phyloP scores from a whole-genome alignment of 2,797 vertebrate genomes.

The Anguilla pacifica region DNA sequence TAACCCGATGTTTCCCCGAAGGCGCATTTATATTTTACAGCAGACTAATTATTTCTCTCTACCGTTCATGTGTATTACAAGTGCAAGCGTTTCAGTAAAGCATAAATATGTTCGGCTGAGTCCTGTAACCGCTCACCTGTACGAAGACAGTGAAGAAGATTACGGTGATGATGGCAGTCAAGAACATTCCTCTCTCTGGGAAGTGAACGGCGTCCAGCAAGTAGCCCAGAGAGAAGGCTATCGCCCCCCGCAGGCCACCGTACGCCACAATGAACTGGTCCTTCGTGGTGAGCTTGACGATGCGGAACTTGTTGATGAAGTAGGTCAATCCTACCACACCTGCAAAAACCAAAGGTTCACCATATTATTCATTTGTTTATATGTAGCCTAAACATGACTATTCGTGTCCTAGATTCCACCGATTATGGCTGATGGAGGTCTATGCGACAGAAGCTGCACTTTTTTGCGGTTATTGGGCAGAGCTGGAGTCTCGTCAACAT shows the following conservation, averaged over 20 bases:
- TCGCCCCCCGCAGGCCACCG: slow-evolving; percentile 93
- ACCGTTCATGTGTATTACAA: too few relatives aligned
- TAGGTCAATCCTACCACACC: slow-evolving; percentile 91
- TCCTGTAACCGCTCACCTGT: slow-evolving; percentile 74
- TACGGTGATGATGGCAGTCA: slow-evolving; percentile 96
- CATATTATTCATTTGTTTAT: neutral
- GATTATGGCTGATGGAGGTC: too few relatives aligned
- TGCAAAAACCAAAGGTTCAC: slow-evolving; percentile 48
- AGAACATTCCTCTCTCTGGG: slow-evolving; percentile 85
- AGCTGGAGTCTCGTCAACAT: neutral
- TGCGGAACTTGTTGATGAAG: slow-evolving; percentile 97
- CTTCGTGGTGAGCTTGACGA: slow-evolving; percentile 94
- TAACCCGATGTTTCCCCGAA: too few relatives aligned
- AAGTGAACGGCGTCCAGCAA: slow-evolving; percentile 77
- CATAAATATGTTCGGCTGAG: too few relatives aligned
- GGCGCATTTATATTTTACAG: too few relatives aligned
- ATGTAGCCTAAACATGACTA: neutral
- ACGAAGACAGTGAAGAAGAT: slow-evolving; percentile 99
- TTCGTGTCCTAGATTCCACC: neutral
- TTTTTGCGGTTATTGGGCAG: neutral
- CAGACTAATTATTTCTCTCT: too few relatives aligned
- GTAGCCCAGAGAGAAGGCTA: slow-evolving; percentile 94
- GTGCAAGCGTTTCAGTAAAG: too few relatives aligned
- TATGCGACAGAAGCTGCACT: too few relatives aligned
- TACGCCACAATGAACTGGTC: slow-evolving; percentile 98